A percentile compares a stretch with the other conserved stretches of the same genome.
phyloP scores from a whole-genome alignment of 2,113 vertebrate genomes.

The Barbus barbus region DNA sequence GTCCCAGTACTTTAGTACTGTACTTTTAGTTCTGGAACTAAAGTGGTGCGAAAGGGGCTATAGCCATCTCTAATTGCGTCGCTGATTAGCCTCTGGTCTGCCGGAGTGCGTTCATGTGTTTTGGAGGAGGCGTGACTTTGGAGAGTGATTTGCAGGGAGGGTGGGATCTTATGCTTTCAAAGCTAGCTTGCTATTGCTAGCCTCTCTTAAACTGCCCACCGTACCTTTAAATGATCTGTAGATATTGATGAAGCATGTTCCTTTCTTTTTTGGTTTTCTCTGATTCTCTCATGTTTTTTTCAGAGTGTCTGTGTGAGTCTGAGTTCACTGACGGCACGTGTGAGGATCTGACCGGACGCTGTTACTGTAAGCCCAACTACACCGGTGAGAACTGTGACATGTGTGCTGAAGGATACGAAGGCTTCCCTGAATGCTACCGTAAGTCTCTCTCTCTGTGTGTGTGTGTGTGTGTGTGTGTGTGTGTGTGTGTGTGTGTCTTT shows the following conservation, averaged over 20 bases:
- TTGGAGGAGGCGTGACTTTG: neutral
- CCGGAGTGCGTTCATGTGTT: too few relatives aligned
- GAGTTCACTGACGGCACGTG: conserved; percentile 88
- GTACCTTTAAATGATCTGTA: neutral
- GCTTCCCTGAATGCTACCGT: conserved; percentile 90
- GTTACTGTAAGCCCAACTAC: conserved; percentile 90
- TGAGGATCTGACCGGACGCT: conserved; percentile 90
- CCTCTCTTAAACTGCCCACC: neutral
- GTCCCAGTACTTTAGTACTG: too few relatives aligned
- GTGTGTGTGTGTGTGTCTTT: too few relatives aligned
- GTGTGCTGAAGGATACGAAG: conserved; percentile 83
- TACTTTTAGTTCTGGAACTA: too few relatives aligned
- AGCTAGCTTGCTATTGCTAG: neutral
- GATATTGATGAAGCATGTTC: too few relatives aligned
- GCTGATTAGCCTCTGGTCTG: too few relatives aligned
- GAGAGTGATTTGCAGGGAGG: neutral
- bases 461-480: too few relatives aligned
- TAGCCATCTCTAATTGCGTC: too few relatives aligned
- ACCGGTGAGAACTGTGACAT: conserved; percentile 80
- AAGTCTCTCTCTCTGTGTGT: too few relatives aligned
- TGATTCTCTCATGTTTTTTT: neutral
- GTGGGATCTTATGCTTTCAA: neutral
- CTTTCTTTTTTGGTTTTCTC: neutral
- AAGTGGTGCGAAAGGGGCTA: too few relatives aligned
- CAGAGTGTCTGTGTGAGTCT: conserved; percentile 86